Percentiles rank a stretch among this genome's conserved stretches.
Conservation (phyloP, 2,113 vertebrate genomes). For the Thamnophis sirtalis region DNA sequence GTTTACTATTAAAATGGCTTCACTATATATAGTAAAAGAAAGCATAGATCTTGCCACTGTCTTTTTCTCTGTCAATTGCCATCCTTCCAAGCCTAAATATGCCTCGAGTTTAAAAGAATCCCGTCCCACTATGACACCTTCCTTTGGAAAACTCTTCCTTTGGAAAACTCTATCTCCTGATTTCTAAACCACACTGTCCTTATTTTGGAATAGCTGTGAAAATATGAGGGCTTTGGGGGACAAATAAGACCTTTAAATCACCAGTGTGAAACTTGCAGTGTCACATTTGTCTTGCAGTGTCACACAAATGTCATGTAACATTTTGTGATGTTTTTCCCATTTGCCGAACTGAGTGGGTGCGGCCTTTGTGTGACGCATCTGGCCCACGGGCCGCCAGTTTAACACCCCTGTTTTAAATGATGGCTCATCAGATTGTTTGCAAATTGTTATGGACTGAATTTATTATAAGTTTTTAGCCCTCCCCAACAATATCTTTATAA, state of each 20-base stretch:
- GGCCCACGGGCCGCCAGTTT: too few species aligned
- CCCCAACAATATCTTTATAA: background rate
- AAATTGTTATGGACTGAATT: background rate
- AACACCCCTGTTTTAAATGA: background rate
- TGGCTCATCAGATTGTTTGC: background rate
- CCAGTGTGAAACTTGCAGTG: too few species aligned
- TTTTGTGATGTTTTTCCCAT: too few species aligned
- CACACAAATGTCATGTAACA: too few species aligned
- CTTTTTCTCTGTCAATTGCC: background rate
- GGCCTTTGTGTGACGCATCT: too few species aligned
- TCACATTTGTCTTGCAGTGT: too few species aligned
- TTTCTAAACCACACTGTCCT: background rate
- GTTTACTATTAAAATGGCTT: background rate
- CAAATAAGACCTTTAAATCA: background rate
- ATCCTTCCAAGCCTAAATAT: background rate
- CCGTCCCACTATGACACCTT: background rate
- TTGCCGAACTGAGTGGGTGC: too few species aligned
- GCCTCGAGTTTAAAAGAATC: background rate
- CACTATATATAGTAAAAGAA: background rate
- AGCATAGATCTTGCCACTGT: background rate
- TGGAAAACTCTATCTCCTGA: background rate
- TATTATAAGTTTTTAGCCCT: background rate
- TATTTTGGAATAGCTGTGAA: background rate
- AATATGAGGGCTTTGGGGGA: background rate
- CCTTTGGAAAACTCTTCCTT: background rate